Percentiles rank a stretch among this genome's conserved stretches.
phyloP scores from a whole-genome alignment of 2,888 invertebrate species.

The Scaptomyza reducta region DNA sequence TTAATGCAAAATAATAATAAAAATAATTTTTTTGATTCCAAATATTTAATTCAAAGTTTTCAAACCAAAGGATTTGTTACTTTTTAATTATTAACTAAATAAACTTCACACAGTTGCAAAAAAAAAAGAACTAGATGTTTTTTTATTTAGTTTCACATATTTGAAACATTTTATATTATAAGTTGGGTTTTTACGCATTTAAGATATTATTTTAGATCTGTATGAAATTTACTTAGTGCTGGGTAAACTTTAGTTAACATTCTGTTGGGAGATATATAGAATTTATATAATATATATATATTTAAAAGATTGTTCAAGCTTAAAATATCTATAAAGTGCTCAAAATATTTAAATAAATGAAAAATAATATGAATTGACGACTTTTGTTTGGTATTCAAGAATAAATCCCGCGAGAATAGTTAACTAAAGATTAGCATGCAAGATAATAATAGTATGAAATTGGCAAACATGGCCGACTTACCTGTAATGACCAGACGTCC shows the following conservation, averaged over 20 bases:
- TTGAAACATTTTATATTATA: not conserved
- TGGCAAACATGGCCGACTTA: constrained; percentile 86
- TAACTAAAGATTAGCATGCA: constrained; percentile 28
- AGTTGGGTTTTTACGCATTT: not conserved
- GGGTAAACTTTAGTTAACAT: constrained; percentile 30
- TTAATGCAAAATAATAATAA: not conserved
- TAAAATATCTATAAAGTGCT: not conserved
- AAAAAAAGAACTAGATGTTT: not conserved
- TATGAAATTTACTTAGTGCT: constrained; percentile 32
- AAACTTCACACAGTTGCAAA: constrained; percentile 22
- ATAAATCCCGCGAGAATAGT: constrained; percentile 2
- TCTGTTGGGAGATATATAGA: not conserved
- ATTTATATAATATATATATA: not conserved
- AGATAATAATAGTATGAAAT: constrained; percentile 15
- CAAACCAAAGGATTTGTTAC: constrained; percentile 10
- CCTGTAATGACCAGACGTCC: constrained; percentile 97
- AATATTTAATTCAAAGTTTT: constrained; percentile 30
- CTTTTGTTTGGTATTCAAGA: not conserved
- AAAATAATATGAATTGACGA: not conserved
- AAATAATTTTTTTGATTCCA: constrained; percentile 29
- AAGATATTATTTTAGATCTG: not conserved
- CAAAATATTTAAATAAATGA: not conserved
- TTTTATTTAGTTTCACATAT: not conserved
- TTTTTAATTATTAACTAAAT: constrained; percentile 9
- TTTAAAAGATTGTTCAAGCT: fast-evolving